Base-by-base conservation (phyloP, 2,113 vertebrate species). In the Pedetes capensis region DNA sequence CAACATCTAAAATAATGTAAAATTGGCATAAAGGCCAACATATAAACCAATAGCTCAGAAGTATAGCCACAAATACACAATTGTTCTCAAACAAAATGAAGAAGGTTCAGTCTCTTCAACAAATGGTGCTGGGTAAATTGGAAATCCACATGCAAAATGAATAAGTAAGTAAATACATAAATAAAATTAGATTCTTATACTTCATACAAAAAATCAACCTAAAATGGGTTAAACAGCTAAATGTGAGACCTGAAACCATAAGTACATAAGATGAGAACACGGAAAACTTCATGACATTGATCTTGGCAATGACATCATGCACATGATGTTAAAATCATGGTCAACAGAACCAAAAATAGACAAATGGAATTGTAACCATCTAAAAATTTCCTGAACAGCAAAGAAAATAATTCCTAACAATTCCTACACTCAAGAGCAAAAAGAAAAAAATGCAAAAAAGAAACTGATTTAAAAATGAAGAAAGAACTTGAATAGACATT, bases 21-120 rank as follows among this genome's bases (percentile, higher is more conserved):
- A 55, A n/a, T 22, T 53, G 3, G 0, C 29, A 39, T 18, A 53
- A n/a, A 90, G 25, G 20, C 29, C 27, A 17, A 55, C 49, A 64
- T 53, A 66, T 12, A 12, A 4, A 27, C 22, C 8, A 32, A 16
- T 27, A 44, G 29, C 4, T 42, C 44, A 71, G 44, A 84, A 75
- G 10, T 5, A 17, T 3, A 49, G 2, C 6, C 44, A 29, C 11
- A 37, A 6, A 2, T n/a, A 44, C 4, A n/a, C 16, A 37, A 5
- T 4, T n/a, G n/a, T n/a, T n/a, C n/a, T n/a, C 68, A 51, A 25
- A 47, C 13, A n/a, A 10, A 32, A 37, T 69, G 20, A 6, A 18
- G 16, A 84, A 84, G 39, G 27, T 16, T 11, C 23, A 34, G 8
- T 80, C 34, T 72, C 23, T 47, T 72, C 44, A 32, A 10, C 7